Evolutionary conservation across 2,113 vertebrate species (phyloP).

Genomic region (Pelmatolapia mariae): DNA sequence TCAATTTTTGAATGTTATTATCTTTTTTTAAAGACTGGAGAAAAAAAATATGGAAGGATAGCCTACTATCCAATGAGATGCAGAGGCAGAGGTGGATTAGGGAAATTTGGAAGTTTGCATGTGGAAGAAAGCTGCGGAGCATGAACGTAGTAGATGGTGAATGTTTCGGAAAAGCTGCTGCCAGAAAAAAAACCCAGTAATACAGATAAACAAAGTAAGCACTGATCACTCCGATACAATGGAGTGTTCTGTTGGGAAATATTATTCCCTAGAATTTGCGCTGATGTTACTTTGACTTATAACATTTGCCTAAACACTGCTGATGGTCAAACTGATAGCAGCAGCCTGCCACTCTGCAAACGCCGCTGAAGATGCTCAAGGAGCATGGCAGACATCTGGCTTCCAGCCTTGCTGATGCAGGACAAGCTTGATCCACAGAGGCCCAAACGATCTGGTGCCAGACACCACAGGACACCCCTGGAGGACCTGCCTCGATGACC

Average conservation of each 20-base stretch:
- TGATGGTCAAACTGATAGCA: background rate
- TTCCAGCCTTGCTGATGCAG: background rate
- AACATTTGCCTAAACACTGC: background rate
- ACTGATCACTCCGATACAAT: background rate
- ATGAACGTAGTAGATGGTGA: slow-evolving; percentile 9
- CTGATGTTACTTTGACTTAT: background rate
- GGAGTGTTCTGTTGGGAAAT: background rate
- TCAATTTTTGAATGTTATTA: background rate
- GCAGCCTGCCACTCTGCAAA: background rate
- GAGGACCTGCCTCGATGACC: background rate
- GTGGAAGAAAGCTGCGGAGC: slow-evolving; percentile 32
- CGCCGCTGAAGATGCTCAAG: background rate
- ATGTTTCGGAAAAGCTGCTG: slow-evolving; percentile 11
- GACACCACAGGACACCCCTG: background rate
- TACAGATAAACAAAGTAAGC: background rate
- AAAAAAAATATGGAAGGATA: background rate
- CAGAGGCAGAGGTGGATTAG: background rate
- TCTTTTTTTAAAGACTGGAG: background rate
- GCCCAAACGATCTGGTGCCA: background rate
- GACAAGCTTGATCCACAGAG: background rate
- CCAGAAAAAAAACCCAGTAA: background rate
- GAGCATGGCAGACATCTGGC: background rate
- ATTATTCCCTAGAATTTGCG: background rate
- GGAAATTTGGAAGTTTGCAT: slow-evolving; percentile 52
- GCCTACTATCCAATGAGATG: background rate